phyloP scores from a whole-genome alignment of 2,888 invertebrate species.

The Hydropsyche betteni region DNA sequence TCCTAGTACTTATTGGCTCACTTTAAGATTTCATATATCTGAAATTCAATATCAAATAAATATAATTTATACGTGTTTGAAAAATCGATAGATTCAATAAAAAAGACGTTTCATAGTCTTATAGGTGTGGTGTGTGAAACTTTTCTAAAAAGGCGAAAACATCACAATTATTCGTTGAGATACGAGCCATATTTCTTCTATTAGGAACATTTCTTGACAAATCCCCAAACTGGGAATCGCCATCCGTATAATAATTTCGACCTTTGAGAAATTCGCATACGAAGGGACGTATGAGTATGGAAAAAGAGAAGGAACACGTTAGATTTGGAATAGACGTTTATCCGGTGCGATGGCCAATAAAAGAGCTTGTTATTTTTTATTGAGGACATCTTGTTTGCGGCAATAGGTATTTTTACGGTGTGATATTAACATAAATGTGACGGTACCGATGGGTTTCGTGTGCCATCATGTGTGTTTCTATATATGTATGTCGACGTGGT shows the following conservation, averaged over 20 bases:
- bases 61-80: background rate
- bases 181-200: background rate
- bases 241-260: conserved; percentile 12
- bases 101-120: background rate
- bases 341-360: conserved; percentile 46
- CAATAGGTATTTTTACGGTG: conserved; percentile 48
- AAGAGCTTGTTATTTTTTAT: conserved; percentile 50
- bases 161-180: background rate
- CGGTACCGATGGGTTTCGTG: background rate
- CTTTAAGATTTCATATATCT: background rate
- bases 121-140: background rate
- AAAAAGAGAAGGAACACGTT: background rate
- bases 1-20: background rate
- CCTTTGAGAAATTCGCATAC: background rate
- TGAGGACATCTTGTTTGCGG: conserved; percentile 49
- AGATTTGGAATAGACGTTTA: conserved; percentile 36
- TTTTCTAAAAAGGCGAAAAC: background rate
- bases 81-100: background rate
- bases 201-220: background rate
- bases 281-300: background rate
- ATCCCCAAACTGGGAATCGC: background rate
- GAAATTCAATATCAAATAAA: background rate
- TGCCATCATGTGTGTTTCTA: too few species aligned
- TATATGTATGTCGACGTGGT: too few species aligned
- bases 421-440: conserved; percentile 50